Conservation (phyloP, 2,888 invertebrate genomes). For the Caenorhabditis japonica region DNA sequence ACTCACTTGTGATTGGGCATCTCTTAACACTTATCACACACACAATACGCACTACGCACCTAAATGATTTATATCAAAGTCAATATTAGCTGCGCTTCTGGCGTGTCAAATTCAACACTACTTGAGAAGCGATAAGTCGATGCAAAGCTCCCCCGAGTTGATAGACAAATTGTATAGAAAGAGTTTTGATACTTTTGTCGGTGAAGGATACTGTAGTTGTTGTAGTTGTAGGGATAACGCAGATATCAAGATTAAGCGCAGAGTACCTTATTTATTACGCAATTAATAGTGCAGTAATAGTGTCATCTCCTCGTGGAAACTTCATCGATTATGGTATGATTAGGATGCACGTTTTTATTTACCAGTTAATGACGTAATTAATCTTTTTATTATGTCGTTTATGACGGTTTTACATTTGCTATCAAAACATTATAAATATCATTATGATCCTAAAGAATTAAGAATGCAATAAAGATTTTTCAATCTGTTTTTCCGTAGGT, state of each 20-base stretch:
- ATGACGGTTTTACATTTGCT: constrained; percentile 9
- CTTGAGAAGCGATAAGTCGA: constrained; percentile 6
- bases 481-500: too few relatives aligned
- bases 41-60: constrained; percentile 16
- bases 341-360: constrained; percentile 14
- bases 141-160: neutral
- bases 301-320: constrained; percentile 23
- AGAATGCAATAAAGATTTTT: too few relatives aligned
- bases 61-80: constrained; percentile 42
- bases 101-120: constrained; percentile 30
- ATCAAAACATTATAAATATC: constrained; percentile 12
- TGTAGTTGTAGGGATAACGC: neutral
- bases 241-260: constrained; percentile 19
- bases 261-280: constrained; percentile 31
- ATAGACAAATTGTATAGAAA: neutral
- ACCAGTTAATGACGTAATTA: constrained; percentile 32
- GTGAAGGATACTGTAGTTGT: constrained; percentile 17
- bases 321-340: constrained; percentile 26
- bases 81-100: constrained; percentile 40
- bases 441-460: too few relatives aligned
- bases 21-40: constrained; percentile 49
- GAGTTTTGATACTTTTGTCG: constrained; percentile 20
- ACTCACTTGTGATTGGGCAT: constrained; percentile 50
- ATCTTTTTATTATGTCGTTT: constrained; percentile 21
- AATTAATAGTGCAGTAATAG: constrained; percentile 13